phyloP scores from a whole-genome alignment of 2,888 invertebrate species.

The Apomyelois bistriatella region DNA sequence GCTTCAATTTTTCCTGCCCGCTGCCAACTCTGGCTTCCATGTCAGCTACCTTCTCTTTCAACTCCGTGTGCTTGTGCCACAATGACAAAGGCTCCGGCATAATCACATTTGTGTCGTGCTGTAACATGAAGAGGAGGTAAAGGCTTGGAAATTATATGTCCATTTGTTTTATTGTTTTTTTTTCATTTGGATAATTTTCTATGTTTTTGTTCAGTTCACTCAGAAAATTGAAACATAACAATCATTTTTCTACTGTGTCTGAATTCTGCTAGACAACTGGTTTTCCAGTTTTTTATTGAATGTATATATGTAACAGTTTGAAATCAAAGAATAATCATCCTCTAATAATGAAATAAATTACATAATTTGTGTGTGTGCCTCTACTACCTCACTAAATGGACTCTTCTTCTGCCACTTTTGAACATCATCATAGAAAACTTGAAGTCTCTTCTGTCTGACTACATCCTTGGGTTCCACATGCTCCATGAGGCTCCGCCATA shows the following conservation, averaged over 20 bases:
- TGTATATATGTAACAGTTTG: no score
- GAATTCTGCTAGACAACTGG: no score
- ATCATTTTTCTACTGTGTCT: no score
- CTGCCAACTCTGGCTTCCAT: slow-evolving; percentile 39
- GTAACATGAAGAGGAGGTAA: slow-evolving; percentile 21
- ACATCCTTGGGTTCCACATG: slow-evolving; percentile 52
- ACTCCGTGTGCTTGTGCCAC: slow-evolving; percentile 49
- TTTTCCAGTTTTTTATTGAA: no score
- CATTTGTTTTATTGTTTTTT: no score
- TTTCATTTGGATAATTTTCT: no score
- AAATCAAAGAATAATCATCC: no score
- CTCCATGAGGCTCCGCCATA: slow-evolving; percentile 69
- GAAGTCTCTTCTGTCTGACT: slow-evolving; percentile 49
- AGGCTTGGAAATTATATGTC: no score
- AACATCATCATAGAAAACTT: slow-evolving; percentile 62
- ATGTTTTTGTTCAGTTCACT: no score
- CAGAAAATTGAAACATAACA: no score
- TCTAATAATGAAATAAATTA: no score
- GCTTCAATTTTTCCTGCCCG: slow-evolving; percentile 34
- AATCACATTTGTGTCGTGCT: slow-evolving; percentile 38
- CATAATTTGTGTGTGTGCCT: background rate
- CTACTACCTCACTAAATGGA: slow-evolving; percentile 47
- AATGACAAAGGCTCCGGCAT: slow-evolving; percentile 49
- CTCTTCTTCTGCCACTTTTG: slow-evolving; percentile 45
- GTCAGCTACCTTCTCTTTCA: slow-evolving; percentile 40